phyloP scores from a whole-genome alignment of 2,797 vertebrate species.

The Semaprochilodus insignis region DNA sequence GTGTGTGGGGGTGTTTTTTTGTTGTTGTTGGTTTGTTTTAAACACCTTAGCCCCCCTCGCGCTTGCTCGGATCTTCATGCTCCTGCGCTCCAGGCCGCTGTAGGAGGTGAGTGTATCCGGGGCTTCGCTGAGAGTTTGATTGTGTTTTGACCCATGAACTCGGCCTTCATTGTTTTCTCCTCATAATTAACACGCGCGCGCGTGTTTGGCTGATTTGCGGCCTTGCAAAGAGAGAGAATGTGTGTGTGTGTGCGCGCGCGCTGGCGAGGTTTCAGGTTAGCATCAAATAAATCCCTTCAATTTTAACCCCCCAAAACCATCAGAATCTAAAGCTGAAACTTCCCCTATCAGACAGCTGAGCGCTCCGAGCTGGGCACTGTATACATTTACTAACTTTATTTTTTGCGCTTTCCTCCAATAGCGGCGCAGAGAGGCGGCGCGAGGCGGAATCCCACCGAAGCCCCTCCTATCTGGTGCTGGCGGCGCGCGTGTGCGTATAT shows the following conservation, averaged over 20 bases:
- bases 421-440: conserved; percentile 57
- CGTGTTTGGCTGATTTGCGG: neutral
- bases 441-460: conserved; percentile 61
- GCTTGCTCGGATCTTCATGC: too few species aligned
- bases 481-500: conserved; percentile 72
- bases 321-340: neutral
- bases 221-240: too few species aligned
- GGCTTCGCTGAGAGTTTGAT: neutral
- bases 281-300: neutral
- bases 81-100: neutral
- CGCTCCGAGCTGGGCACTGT: neutral
- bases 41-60: neutral
- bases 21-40: neutral
- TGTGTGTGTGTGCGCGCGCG: too few species aligned
- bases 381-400: neutral
- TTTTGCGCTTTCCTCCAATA: neutral
- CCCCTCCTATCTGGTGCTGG: conserved; percentile 74
- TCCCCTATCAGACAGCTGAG: neutral
- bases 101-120: neutral
- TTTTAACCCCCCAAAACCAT: neutral
- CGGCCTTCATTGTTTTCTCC: neutral
- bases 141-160: too few species aligned
- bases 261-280: neutral
- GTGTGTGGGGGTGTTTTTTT: neutral
- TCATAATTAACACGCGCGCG: neutral